Percentiles rank a stretch among this genome's conserved stretches.
phyloP scores from a whole-genome alignment of 1,140 invertebrate genomes.

The Aethina tumida region DNA sequence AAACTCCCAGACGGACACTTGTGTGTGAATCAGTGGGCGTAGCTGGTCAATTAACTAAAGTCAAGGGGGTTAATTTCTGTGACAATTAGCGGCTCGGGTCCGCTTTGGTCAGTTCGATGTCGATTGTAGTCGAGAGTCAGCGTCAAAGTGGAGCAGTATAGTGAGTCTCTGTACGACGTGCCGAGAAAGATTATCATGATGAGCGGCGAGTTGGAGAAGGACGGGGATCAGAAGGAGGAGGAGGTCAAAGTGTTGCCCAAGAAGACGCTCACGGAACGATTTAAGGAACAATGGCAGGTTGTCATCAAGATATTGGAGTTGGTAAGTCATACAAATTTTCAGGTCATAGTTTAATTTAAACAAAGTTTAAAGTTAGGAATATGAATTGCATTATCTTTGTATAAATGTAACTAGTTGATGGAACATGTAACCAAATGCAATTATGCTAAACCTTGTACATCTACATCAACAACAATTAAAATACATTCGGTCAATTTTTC shows the following conservation, averaged over 20 bases:
- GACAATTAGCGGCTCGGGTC: too few relatives aligned
- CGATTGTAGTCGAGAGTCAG: constrained; percentile 4
- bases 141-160: constrained; percentile 8
- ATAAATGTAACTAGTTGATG: not conserved
- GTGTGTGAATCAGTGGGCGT: too few relatives aligned
- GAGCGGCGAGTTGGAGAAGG: constrained; percentile 19
- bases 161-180: constrained; percentile 24
- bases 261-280: constrained; percentile 7
- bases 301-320: constrained; percentile 30
- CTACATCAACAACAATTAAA: not conserved
- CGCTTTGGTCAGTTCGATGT: too few relatives aligned
- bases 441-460: not conserved
- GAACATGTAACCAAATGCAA: not conserved
- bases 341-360: not conserved
- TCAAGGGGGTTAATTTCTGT: too few relatives aligned
- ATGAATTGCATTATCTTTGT: not conserved
- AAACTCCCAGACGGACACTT: too few relatives aligned
- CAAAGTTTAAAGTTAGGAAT: not conserved
- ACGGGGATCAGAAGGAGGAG: constrained; percentile 16
- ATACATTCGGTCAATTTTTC: not conserved
- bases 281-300: constrained; percentile 28
- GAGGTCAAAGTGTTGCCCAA: constrained; percentile 19
- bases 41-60: too few relatives aligned
- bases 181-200: constrained; percentile 15
- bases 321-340: constrained; percentile 22